phyloP scores from a whole-genome alignment of 2,797 vertebrate genomes.

The Neostethus bicornis region DNA sequence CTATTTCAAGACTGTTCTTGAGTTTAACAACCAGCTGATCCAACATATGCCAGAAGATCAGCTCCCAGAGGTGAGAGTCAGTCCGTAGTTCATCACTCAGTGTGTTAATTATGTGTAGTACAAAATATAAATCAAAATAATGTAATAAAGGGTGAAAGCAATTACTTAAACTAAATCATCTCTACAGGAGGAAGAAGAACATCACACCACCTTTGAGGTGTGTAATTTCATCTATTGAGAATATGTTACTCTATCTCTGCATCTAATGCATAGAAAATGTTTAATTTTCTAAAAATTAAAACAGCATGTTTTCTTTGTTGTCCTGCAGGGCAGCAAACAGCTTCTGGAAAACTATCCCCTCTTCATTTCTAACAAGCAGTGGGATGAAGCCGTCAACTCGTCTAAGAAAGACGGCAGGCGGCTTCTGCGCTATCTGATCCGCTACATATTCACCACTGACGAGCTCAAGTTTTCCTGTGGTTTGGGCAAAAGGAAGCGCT shows the following conservation, averaged over 20 bases:
- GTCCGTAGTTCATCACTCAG: not conserved
- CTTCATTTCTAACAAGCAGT: constrained; percentile 98
- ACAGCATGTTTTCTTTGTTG: too few relatives aligned
- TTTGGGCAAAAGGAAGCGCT: constrained; percentile 99
- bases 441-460: constrained; percentile 98
- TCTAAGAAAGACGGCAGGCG: constrained; percentile 97
- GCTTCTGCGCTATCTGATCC: constrained; percentile 97
- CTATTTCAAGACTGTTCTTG: constrained; percentile 94
- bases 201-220: constrained; percentile 75
- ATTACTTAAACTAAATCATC: constrained; percentile 28
- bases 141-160: constrained; percentile 8
- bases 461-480: constrained; percentile 99
- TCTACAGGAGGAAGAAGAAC: constrained; percentile 76
- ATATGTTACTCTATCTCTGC: not conserved
- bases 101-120: not conserved
- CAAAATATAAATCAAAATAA: constrained; percentile 10
- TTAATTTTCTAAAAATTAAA: too few relatives aligned
- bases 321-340: constrained; percentile 94
- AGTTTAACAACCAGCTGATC: constrained; percentile 93
- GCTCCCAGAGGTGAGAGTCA: constrained; percentile 88
- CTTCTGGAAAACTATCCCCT: constrained; percentile 98
- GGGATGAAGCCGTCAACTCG: constrained; percentile 98
- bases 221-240: constrained; percentile 40
- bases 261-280: too few relatives aligned
- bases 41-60: constrained; percentile 88